Evolutionary conservation across 2,888 invertebrate species (phyloP), one percentile per base, ranked within the genome.

Genomic region (Tinea pellionella): DNA sequence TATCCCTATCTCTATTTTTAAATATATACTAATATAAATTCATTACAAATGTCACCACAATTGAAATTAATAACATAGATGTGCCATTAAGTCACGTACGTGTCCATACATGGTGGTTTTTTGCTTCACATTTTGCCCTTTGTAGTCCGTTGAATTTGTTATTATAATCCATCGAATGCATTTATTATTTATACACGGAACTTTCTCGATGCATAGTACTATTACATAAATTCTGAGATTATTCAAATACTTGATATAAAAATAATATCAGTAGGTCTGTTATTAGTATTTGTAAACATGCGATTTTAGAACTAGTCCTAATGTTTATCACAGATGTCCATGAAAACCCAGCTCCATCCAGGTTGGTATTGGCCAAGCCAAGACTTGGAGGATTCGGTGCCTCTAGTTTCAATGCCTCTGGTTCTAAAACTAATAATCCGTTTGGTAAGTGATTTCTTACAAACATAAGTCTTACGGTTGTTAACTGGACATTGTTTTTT

Each of bases 331-430:
- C 63, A 85, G 86, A 64, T 24, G 58, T 64, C 57, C 63, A 69
- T 65, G 84, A 80, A 80, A 82, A 80, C 55, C 73, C 82, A 61
- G 66, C 79, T 43, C 84, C 81, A 64, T 77, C 84, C 24, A 69
- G 80, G 63, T 77, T 84, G 65, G 83, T 86, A 30, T 67, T 87
- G 66, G 87, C 87, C 3, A 87, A 85, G 65, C 86, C 87, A 12
- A 72, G 85, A 19, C 77, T 87, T 59, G 86, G 85, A 59, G 80
- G 80, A 6, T 83, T 86, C 69, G 84, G 80, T 3, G 72, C 81
- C 1, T 72, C 82, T 9, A 77, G 73, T 63, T 75, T 80, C 66
- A 59, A 57, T 18, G 77, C 78, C 57, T 77, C 82, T 51, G 76
- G 76, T 65, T 81, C 82, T 55, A 79, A 74, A 37, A 37, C 37